Base-by-base conservation (phyloP, 2,797 vertebrate species). In the Sebastes kiyomatsui region DNA sequence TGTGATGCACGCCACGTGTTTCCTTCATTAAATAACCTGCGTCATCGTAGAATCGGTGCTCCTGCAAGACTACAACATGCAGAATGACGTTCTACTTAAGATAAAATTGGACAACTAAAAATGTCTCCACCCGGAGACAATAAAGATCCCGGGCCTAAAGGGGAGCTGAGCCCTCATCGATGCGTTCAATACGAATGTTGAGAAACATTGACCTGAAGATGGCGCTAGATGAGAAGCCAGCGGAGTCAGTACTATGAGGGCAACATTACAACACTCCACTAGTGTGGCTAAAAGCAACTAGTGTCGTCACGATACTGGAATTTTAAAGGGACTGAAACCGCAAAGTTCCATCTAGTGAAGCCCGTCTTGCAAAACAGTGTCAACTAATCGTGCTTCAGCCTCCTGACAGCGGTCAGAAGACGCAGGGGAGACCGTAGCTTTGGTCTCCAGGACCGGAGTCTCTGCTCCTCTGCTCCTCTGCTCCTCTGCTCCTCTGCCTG, bases 321-420 rank as follows among this genome's bases (percentile, higher is more conserved):
- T 32, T 32, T 32, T 32, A 10, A 32, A 32, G 32, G 32, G 32
- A 32, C 8, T 32, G 0, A 32, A 32, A 10, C 32, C 8, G 32
- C 32, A 32, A 32, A 32, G 8, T 32, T 32, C 32, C 0, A 0
- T 32, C 32, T 32, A 32, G 32, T 32, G 0, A 32, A 33, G 32
- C 32, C 9, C 9, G 32, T 33, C 32, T 10, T 10, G 32, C 32
- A 33, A 33, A 33, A 4, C 32, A 33, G 3, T 33, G 32, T 33
- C 32, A 33, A 33, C 9, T 1, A 33, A 33, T 33, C 32, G 2
- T 30, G 27, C 27, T 27, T 27, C 27, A 27, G 27, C 27, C 27
- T 27, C 27, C 27, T 1, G 27, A 27, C 27, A 27, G 27, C 4
- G 4, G 27, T 27, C 27, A 5, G 27, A 27, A 5, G 4, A 27